Percentiles rank a stretch among this genome's conserved stretches.
These are phyloP conservation scores for Picathartes gymnocephalus DNA, from an alignment of 2,113 vertebrate species.

Conservation along the genomic window DNA sequence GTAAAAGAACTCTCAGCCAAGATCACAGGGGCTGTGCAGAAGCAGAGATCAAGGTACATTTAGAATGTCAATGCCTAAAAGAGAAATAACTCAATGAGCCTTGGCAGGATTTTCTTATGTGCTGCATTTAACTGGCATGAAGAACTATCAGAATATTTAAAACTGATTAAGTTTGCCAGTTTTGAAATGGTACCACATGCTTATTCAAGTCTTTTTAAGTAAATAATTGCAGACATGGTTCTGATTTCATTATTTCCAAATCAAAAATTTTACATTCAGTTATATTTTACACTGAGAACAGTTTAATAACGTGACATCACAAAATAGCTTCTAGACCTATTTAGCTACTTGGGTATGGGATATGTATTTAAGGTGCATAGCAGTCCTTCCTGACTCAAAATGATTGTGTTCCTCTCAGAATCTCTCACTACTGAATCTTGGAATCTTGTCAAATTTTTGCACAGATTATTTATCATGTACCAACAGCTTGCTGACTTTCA, in stretches of 20 bases:
- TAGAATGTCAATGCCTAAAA: not conserved
- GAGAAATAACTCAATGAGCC: not conserved
- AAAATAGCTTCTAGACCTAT: not conserved
- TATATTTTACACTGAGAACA: not conserved
- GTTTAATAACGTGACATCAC: not conserved
- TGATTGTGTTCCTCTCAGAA: not conserved
- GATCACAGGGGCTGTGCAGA: not conserved
- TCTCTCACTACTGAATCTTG: not conserved
- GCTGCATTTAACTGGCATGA: not conserved
- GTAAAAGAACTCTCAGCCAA: not conserved
- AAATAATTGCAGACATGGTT: not conserved
- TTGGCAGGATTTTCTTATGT: not conserved
- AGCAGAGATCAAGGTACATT: not conserved
- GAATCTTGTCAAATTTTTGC: not conserved
- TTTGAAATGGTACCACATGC: not conserved
- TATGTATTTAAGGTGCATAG: not conserved
- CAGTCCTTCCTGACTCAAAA: not conserved
- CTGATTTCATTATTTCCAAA: not conserved
- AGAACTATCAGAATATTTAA: not conserved
- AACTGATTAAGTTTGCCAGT: not conserved
- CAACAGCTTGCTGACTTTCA: not conserved
- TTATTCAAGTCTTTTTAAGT: not conserved
- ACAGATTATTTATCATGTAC: not conserved
- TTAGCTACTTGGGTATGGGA: not conserved
- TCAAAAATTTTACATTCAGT: not conserved